Evolutionary conservation across 2,888 invertebrate species (phyloP).

Genomic region (Thalpophila matura): DNA sequence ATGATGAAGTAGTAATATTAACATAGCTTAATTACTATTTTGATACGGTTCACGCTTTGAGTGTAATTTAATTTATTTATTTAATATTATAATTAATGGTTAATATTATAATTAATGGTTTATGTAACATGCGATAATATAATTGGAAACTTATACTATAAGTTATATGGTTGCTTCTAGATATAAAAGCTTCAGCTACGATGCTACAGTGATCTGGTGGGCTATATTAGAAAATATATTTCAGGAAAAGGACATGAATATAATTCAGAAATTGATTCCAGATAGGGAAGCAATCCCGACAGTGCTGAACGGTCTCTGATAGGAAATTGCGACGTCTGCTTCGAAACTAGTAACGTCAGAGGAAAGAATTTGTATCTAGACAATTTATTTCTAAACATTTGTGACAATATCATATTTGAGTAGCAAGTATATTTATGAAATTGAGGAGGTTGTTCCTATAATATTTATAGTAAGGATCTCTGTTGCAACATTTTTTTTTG

Average conservation of each 20-base stretch:
- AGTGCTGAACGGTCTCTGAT: constrained; percentile 67
- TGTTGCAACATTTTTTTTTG: background rate
- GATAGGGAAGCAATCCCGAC: constrained; percentile 80
- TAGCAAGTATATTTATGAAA: background rate
- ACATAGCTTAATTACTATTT: constrained; percentile 22
- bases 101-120: constrained; percentile 1
- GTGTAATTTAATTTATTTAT: constrained; percentile 2
- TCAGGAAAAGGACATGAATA: constrained; percentile 61
- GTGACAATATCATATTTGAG: background rate
- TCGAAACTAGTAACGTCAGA: constrained; percentile 48
- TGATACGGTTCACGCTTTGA: background rate
- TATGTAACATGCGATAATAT: background rate
- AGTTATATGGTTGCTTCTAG: background rate
- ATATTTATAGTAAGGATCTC: too few species aligned
- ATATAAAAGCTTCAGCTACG: background rate
- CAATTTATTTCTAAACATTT: constrained; percentile 49
- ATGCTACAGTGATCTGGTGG: constrained; percentile 12
- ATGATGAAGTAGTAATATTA: constrained; percentile 3
- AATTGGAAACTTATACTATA: constrained; percentile 11
- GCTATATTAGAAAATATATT: constrained; percentile 45
- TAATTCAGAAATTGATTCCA: constrained; percentile 77
- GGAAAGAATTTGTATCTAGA: constrained; percentile 54
- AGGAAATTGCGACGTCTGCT: constrained; percentile 80
- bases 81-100: constrained; percentile 14
- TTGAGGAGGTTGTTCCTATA: too few species aligned